Conservation (phyloP, 1,140 invertebrate genomes). For the Gryllus bimaculatus region DNA sequence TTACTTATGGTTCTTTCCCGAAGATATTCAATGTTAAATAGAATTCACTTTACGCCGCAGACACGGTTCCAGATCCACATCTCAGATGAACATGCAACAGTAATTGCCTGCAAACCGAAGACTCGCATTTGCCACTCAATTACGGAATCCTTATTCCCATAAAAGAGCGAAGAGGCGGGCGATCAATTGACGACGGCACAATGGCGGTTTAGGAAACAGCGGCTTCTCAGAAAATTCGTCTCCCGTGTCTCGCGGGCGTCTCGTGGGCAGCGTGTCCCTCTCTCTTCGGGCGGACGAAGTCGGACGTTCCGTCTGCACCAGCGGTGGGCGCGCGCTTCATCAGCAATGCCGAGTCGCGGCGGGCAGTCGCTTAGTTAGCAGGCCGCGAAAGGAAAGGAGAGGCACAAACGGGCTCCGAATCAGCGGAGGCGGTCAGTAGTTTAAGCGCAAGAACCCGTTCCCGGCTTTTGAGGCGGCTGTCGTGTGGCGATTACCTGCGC, state of each 20-base stretch:
- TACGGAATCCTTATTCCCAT: background rate
- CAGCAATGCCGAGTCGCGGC: background rate
- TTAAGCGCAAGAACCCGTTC: background rate
- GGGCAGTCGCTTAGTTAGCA: background rate
- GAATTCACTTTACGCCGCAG: too few relatives aligned
- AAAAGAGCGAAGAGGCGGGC: background rate
- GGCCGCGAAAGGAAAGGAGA: background rate
- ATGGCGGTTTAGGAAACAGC: background rate
- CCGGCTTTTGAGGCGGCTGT: background rate
- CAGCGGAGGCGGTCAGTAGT: background rate
- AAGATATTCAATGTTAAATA: too few relatives aligned
- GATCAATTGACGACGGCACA: background rate
- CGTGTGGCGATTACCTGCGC: background rate
- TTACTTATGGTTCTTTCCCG: too few relatives aligned
- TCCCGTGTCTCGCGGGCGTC: background rate
- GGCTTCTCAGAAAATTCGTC: background rate
- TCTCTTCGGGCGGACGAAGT: background rate
- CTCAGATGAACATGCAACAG: too few relatives aligned
- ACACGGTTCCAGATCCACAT: too few relatives aligned
- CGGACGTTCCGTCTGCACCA: background rate
- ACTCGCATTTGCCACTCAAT: background rate
- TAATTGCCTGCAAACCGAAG: too few relatives aligned
- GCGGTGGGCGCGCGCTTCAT: background rate
- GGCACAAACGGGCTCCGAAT: background rate
- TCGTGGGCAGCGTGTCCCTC: background rate